These are phyloP conservation scores for Rotaria socialis DNA, from an alignment of 2,888 invertebrate genomes.

Conservation along the genomic window DNA sequence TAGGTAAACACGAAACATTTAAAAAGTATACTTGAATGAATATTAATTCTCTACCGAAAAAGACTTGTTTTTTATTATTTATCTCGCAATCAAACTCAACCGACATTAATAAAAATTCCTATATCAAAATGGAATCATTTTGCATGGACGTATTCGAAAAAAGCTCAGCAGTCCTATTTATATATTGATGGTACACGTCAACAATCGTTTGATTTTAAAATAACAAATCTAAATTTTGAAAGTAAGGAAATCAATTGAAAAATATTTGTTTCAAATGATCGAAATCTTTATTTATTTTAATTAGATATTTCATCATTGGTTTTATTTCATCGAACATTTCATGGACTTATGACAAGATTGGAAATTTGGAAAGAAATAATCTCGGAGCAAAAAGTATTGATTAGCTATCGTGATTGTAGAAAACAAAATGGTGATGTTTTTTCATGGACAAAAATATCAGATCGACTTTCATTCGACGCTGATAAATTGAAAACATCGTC, in stretches of 20 bases:
- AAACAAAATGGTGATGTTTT: conserved; percentile 12
- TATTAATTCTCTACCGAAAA: neutral
- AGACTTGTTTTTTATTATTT: neutral
- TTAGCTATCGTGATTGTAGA: conserved; percentile 10
- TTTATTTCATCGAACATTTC: neutral
- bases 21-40: too few species aligned
- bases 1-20: neutral
- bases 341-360: neutral
- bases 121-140: neutral
- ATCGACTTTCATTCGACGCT: neutral
- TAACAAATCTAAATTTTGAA: neutral
- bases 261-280: too few species aligned
- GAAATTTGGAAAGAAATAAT: neutral
- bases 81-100: neutral
- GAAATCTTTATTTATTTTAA: neutral
- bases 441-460: neutral
- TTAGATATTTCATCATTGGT: neutral
- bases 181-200: conserved; percentile 3
- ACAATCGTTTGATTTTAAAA: conserved; percentile 6
- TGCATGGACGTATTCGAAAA: neutral
- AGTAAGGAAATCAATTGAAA: neutral
- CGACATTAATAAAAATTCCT: neutral
- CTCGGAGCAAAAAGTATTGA: neutral
- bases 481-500: neutral
- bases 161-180: neutral